Base-by-base conservation (phyloP, 1,140 invertebrate species). In the Calephelis virginiensis region DNA sequence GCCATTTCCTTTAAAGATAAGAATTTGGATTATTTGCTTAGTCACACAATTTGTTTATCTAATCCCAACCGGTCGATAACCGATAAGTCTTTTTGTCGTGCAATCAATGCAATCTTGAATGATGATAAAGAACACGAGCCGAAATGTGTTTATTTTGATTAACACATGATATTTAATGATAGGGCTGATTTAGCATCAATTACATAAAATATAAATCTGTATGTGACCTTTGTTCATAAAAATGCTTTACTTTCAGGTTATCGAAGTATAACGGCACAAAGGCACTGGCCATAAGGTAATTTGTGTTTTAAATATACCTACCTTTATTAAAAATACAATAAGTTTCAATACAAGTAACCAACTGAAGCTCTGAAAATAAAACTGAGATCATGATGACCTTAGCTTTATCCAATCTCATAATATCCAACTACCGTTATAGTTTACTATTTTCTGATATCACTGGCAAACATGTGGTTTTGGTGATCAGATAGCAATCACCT, bases 81-180 rank as follows among this genome's bases (percentile, higher is more conserved):
- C 40, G 61, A 45, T 62, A 62, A 62, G 17, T 14, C n/a, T 62
- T 62, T 14, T 62, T 46, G 13, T 46, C 13, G 8, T 62, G n/a
- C 43, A 46, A 43, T 46, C 45, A 45, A 28, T 6, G 43, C 43
- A 46, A 46, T 45, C 50, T 53, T 12, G 8, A 13, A 17, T 64
- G 63, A 64, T 64, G 63, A 53, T 56, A 64, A 64, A 13, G 11
- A 38, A 64, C 63, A 64, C 63, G 63, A 64, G 63, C 63, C 63
- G 49, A 64, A 64, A 64, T 56, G 63, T 64, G 63, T 64, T 14
- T 64, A 17, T 9, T 53, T 50, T 64, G 63, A 64, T 64, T 43
- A 64, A 64, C 63, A 64, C 63, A 12, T 64, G 63, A 64, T 64
- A 64, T 56, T 64, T 64, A 56, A 64, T 64, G 63, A 64, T 64